phyloP scores from a whole-genome alignment of 1,140 invertebrate species.

The Amyelois transitella region DNA sequence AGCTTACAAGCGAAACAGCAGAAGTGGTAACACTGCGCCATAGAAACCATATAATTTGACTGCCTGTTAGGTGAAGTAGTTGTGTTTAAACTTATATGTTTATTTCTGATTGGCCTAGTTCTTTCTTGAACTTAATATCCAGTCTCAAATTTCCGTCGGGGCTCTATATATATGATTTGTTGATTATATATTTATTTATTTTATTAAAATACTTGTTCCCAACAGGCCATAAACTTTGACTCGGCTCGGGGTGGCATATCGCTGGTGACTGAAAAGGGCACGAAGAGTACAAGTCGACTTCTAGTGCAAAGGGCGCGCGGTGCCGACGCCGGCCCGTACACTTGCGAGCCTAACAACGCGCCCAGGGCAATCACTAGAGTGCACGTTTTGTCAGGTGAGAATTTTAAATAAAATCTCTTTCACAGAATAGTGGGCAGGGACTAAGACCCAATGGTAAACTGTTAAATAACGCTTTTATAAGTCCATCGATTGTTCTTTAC shows the following conservation, averaged over 20 bases:
- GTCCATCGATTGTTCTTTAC: not conserved
- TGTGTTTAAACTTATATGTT: too few species aligned
- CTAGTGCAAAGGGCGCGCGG: slow-evolving; percentile 86
- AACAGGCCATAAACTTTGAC: slow-evolving; percentile 85
- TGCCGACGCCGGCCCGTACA: slow-evolving; percentile 83
- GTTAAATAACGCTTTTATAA: not conserved
- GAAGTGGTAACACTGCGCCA: too few species aligned
- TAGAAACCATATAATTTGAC: too few species aligned
- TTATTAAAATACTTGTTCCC: slow-evolving; percentile 6
- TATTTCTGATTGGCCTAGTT: too few species aligned
- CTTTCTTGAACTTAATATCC: too few species aligned
- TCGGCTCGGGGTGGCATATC: slow-evolving; percentile 85
- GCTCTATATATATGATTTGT: too few species aligned
- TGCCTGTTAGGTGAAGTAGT: too few species aligned
- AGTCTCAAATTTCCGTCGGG: too few species aligned
- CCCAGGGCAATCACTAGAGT: slow-evolving; percentile 83
- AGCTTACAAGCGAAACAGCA: too few species aligned
- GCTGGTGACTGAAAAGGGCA: slow-evolving; percentile 86
- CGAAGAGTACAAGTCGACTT: slow-evolving; percentile 85
- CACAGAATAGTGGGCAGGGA: not conserved
- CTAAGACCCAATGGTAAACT: not conserved
- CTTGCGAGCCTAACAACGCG: slow-evolving; percentile 87
- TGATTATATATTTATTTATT: too few species aligned
- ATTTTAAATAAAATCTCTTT: not conserved
- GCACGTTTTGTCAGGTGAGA: slow-evolving; percentile 88